phyloP scores from a whole-genome alignment of 2,797 vertebrate genomes.

The Sphaeramia orbicularis region DNA sequence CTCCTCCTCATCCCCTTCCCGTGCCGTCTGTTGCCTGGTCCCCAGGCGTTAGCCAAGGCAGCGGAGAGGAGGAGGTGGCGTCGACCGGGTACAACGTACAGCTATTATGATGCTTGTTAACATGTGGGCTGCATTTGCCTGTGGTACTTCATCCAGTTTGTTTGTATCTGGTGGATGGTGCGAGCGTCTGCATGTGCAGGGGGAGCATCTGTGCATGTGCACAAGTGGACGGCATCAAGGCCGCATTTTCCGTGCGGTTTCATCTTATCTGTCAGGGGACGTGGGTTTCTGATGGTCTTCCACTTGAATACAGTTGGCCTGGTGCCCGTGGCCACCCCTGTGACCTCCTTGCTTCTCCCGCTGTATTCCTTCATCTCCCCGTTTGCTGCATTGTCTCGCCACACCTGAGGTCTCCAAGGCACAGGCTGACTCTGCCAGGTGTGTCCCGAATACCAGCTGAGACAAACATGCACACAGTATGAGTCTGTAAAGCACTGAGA shows the following conservation, averaged over 20 bases:
- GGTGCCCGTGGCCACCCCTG: constrained; percentile 40
- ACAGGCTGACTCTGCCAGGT: constrained; percentile 51
- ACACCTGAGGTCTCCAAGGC: constrained; percentile 65
- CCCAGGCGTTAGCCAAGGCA: constrained; percentile 9
- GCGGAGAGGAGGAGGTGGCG: constrained; percentile 35
- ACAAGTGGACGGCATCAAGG: constrained; percentile 52
- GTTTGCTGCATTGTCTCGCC: constrained; percentile 22
- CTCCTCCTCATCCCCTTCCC: constrained; percentile 26
- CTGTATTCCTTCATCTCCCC: constrained; percentile 9
- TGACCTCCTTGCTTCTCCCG: constrained; percentile 47
- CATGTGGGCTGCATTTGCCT: constrained; percentile 51
- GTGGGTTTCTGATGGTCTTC: constrained; percentile 49
- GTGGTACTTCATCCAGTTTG: constrained; percentile 47
- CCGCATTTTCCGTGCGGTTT: constrained; percentile 66
- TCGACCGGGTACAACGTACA: constrained; percentile 4
- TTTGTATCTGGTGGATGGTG: constrained; percentile 54
- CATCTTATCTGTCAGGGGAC: constrained; percentile 41
- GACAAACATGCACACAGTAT: constrained; percentile 8
- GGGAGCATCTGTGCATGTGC: constrained; percentile 69
- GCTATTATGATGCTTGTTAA: constrained; percentile 48
- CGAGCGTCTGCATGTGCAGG: constrained; percentile 28
- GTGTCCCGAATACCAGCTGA: constrained; percentile 48
- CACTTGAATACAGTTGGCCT: constrained; percentile 64
- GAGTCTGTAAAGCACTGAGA: background rate
- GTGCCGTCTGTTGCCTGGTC: constrained; percentile 44